Evolutionary conservation across 1,140 invertebrate species (phyloP), one percentile per base, ranked within the genome.

Genomic region (Teleogryllus occipitalis): DNA sequence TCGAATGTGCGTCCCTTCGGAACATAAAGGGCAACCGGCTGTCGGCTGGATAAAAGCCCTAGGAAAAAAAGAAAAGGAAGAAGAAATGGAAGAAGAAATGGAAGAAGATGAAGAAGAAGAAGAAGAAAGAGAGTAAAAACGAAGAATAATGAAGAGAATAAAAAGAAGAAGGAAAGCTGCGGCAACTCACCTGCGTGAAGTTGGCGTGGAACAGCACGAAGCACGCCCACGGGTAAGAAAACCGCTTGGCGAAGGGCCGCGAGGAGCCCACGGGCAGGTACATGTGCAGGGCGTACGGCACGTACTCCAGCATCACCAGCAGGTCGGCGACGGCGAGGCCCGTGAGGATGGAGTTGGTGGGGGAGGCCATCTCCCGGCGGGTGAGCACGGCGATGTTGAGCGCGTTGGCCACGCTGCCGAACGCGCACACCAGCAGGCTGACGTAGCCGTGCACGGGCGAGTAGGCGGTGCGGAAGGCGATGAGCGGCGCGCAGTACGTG

Each of bases 381-480:
- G 96, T 97, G 27, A 99, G 87, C 7, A 99, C 96, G n/a, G 94
- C 92, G 72, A 99, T 97, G 87, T 98, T 99, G 79, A 98, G 90
- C 1, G 94, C 89, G 85, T 99, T 99, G 75, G 96, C 95, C 18
- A 98, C 90, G 7, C 95, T 95, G 73, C 97, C 97, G 83, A 98
- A 94, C 22, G 95, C 88, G 85, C 97, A 99, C 73, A 99, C 95
- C 5, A 92, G 81, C 4, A 96, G 84, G 81, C 91, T 92, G 6
- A 92, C 84, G 86, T 92, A 94, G 6, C 93, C 94, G 85, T 96
- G 94, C n/a, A 91, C 82, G 27, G 72, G 74, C 21, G 15, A 75
- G 54, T 65, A 65, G 54, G 18, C 18, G 54, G 10, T 65, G 10
- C 18, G 54, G 18, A 65, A 65, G 10, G 54, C 54, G 10, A 65